phyloP scores from a whole-genome alignment of 2,888 invertebrate species.

The Zootermopsis nevadensis region DNA sequence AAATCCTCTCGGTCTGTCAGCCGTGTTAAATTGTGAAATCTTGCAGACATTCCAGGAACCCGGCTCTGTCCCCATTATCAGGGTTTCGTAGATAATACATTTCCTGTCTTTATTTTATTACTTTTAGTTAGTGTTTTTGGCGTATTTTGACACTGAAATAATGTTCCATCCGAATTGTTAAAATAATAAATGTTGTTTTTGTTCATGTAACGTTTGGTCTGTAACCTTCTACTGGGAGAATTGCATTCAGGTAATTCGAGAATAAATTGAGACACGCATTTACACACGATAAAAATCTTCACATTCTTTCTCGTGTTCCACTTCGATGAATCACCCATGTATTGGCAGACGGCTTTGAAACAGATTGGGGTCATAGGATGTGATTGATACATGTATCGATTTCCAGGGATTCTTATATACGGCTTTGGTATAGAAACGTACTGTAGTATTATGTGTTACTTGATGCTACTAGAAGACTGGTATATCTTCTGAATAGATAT shows the following conservation, averaged over 20 bases:
- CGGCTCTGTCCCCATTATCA: too few species aligned
- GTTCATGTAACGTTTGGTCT: too few species aligned
- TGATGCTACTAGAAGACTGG: background rate
- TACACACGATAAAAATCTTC: background rate
- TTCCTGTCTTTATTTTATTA: too few species aligned
- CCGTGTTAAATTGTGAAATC: too few species aligned
- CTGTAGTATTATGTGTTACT: background rate
- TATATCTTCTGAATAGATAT: background rate
- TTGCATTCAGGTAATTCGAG: background rate
- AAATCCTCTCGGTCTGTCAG: too few species aligned
- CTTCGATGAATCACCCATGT: background rate
- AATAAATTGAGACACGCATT: background rate
- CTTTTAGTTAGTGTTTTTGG: too few species aligned
- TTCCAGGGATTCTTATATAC: background rate
- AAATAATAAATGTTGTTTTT: too few species aligned
- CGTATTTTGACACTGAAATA: too few species aligned
- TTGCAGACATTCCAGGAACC: too few species aligned
- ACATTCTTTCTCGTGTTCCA: background rate
- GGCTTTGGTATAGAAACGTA: background rate
- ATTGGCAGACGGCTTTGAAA: constrained; percentile 25
- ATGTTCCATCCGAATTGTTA: too few species aligned
- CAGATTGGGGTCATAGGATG: constrained; percentile 30
- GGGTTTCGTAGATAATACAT: too few species aligned
- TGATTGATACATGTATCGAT: constrained; percentile 14
- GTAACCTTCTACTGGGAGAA: background rate